Percentiles rank a stretch among this genome's conserved stretches.
These are phyloP conservation scores for Rhysida immarginata DNA, from an alignment of 1,140 invertebrate genomes.

Conservation along the genomic window DNA sequence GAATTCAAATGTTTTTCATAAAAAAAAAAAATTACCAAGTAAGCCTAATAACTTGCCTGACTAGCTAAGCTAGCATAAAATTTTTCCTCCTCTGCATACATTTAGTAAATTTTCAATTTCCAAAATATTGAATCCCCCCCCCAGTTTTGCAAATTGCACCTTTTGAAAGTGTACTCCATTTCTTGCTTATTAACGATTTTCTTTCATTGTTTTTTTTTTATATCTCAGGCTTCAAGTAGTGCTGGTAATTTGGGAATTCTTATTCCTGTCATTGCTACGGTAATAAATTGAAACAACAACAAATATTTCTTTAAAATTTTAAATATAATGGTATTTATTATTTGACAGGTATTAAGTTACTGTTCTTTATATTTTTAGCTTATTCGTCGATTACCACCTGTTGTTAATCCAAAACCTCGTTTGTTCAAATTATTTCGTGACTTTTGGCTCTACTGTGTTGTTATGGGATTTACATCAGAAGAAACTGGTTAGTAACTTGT, in stretches of 20 bases:
- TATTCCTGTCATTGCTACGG: constrained; percentile 83
- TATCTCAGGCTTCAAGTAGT: constrained; percentile 60
- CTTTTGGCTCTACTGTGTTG: constrained; percentile 98
- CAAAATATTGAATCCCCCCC: too few species aligned
- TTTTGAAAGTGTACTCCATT: neutral
- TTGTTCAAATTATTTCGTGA: constrained; percentile 94
- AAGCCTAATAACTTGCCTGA: too few species aligned
- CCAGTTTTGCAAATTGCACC: too few species aligned
- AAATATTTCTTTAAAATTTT: too few species aligned
- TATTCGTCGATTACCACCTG: constrained; percentile 69
- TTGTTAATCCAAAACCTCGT: constrained; percentile 78
- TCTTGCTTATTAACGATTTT: neutral
- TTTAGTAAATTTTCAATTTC: too few species aligned
- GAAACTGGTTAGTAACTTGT: constrained; percentile 53
- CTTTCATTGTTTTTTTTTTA: constrained; percentile 4
- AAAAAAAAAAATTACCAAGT: too few species aligned
- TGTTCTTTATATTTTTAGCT: constrained; percentile 29
- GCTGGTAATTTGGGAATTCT: constrained; percentile 93
- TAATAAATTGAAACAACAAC: too few species aligned
- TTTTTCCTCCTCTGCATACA: too few species aligned
- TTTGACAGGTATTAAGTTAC: neutral
- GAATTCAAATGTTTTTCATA: too few species aligned
- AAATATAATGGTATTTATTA: too few species aligned
- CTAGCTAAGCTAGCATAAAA: too few species aligned
- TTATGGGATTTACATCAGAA: constrained; percentile 89